Conservation (phyloP, 2,113 vertebrate species). For the Anthoscopus minutus region DNA sequence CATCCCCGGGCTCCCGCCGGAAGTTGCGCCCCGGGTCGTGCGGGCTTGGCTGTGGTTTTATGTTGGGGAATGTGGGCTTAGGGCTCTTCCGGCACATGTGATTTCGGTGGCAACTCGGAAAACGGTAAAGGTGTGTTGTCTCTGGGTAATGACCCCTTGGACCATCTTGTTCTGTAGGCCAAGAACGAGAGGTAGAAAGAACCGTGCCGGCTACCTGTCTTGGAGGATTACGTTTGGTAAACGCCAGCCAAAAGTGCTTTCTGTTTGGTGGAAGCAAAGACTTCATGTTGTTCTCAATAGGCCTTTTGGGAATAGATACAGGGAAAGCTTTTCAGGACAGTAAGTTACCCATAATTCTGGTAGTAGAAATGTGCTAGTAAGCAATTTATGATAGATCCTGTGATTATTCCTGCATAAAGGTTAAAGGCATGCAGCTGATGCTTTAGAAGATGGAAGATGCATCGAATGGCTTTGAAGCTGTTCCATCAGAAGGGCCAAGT, state of each 20-base stretch:
- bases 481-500: background rate
- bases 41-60: background rate
- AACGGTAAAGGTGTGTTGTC: background rate
- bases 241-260: background rate
- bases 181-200: background rate
- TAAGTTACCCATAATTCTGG: background rate
- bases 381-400: background rate
- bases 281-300: background rate
- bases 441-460: conserved; percentile 50
- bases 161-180: background rate
- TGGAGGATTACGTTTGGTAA: accelerated
- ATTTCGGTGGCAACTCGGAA: background rate
- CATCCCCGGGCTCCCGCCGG: too few species aligned
- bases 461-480: background rate
- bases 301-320: background rate
- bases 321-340: background rate
- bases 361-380: background rate
- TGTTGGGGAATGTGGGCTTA: accelerated
- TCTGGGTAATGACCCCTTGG: background rate
- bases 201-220: too few species aligned
- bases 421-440: background rate
- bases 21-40: too few species aligned
- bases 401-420: background rate
- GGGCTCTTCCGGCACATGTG: background rate
- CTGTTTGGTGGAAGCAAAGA: background rate